Evolutionary conservation across 2,888 invertebrate genomes (phyloP).

Genomic region (Lasioglossum morio): DNA sequence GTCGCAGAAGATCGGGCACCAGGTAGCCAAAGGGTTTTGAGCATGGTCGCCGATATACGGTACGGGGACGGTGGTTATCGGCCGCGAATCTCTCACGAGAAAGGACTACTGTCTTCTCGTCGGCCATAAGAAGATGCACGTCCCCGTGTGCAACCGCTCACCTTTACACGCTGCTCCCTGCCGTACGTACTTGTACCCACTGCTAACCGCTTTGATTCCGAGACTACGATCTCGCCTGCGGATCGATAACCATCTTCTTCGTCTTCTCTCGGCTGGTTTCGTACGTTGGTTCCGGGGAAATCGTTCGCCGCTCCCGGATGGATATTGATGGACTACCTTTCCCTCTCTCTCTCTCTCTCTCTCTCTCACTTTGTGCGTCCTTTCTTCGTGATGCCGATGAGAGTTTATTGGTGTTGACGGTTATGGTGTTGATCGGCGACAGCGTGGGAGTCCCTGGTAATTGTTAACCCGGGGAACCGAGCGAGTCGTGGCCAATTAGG

Average conservation of each 20-base stretch:
- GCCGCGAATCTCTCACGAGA: constrained; percentile 74
- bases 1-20: constrained; percentile 13
- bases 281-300: not conserved
- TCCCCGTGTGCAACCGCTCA: constrained; percentile 38
- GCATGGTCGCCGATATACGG: constrained; percentile 30
- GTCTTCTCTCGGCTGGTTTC: not conserved
- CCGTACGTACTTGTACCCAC: constrained; percentile 48
- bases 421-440: constrained; percentile 38
- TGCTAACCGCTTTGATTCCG: constrained; percentile 60
- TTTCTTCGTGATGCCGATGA: constrained; percentile 17
- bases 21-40: constrained; percentile 54
- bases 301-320: constrained; percentile 2
- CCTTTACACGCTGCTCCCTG: constrained; percentile 56
- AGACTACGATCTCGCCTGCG: constrained; percentile 50
- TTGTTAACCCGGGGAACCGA: constrained; percentile 15
- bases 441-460: constrained; percentile 45
- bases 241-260: constrained; percentile 45
- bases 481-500: not conserved
- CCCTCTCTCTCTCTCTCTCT: not conserved
- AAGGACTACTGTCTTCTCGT: constrained; percentile 74
- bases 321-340: constrained; percentile 26
- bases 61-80: constrained; percentile 66
- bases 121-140: constrained; percentile 71
- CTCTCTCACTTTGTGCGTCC: not conserved
- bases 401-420: constrained; percentile 56